Evolutionary conservation across 2,113 vertebrate species (phyloP).

Genomic region (Enhydra lutris): DNA sequence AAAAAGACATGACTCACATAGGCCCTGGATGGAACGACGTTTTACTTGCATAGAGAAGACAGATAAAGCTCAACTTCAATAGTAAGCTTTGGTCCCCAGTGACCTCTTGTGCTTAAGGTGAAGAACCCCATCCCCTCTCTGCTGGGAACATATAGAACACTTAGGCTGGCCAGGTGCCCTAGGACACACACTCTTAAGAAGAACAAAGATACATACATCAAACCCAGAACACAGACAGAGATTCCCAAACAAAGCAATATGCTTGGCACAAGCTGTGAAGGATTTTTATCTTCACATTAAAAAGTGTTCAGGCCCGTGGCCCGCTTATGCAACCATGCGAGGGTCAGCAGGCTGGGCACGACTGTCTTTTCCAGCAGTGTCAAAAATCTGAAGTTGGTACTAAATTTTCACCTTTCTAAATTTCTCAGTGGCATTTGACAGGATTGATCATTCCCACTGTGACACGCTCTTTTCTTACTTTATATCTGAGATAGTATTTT

Average conservation of each 20-base stretch:
- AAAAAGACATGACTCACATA: background rate
- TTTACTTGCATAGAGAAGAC: background rate
- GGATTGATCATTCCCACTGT: background rate
- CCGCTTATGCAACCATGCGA: background rate
- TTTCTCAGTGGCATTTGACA: background rate
- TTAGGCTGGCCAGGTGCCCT: background rate
- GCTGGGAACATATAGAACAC: background rate
- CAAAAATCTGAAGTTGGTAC: background rate
- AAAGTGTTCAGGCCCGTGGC: background rate
- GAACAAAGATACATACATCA: background rate
- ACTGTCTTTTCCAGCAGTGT: background rate
- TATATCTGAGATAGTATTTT: background rate
- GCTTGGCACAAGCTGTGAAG: too few relatives aligned
- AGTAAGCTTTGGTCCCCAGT: fast-evolving
- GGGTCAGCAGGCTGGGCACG: background rate
- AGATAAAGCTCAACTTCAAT: background rate
- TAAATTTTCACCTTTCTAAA: background rate
- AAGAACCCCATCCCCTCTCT: background rate
- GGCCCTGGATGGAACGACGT: too few relatives aligned
- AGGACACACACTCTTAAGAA: background rate
- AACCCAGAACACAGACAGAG: background rate
- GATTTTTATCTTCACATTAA: background rate
- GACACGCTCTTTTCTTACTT: background rate
- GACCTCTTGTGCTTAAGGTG: background rate
- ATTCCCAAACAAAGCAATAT: background rate